Evolutionary conservation across 2,113 vertebrate genomes (phyloP).

Genomic region (Malurus cyaneus): DNA sequence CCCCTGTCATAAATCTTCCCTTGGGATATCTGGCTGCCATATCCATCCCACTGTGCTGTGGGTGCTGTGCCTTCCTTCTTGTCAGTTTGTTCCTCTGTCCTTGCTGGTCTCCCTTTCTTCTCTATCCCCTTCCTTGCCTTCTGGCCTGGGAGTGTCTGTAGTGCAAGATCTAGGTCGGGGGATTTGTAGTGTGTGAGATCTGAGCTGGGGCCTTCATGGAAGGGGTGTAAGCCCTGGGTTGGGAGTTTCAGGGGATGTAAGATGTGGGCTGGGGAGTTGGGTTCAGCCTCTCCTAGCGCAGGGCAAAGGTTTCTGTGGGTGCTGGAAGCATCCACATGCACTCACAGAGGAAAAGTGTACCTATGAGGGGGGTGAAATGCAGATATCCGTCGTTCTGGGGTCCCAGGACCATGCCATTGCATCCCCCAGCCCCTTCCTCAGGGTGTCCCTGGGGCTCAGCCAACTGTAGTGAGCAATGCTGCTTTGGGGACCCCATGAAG

Average conservation of each 20-base stretch:
- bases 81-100: neutral
- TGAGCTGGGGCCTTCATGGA: neutral
- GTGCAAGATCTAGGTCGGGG: neutral
- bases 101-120: neutral
- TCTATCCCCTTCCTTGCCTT: neutral
- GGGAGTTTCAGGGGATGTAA: neutral
- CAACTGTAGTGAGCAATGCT: neutral
- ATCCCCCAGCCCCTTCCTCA: neutral
- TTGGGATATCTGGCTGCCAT: neutral
- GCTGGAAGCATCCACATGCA: neutral
- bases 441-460: neutral
- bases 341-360: neutral
- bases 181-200: neutral
- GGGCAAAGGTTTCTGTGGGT: neutral
- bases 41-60: no score
- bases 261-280: neutral
- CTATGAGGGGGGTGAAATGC: neutral
- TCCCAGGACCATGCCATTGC: neutral
- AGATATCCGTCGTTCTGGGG: neutral
- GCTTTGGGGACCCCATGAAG: no score
- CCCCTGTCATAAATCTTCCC: neutral
- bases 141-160: neutral
- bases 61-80: neutral
- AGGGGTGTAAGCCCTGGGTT: neutral
- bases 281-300: neutral